A percentile compares a stretch with the other conserved stretches of the same genome.
Evolutionary conservation across 2,888 invertebrate species (phyloP).

Genomic region (Brachypalpus laphriformis): DNA sequence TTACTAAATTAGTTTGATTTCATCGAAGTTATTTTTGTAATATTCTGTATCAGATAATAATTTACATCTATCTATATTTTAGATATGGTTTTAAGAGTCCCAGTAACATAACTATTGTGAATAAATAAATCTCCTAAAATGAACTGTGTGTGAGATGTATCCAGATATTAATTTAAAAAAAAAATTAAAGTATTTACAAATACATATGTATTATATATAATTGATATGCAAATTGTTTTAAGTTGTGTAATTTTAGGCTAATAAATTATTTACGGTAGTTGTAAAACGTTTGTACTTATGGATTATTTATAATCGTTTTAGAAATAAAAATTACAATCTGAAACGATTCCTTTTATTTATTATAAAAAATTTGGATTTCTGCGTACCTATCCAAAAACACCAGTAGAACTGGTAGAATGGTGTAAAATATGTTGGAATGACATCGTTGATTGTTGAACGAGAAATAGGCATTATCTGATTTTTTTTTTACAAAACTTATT

Average conservation of each 20-base stretch:
- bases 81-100: constrained; percentile 16
- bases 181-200: constrained; percentile 46
- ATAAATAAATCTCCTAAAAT: constrained; percentile 45
- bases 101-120: constrained; percentile 51
- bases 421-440: too few relatives aligned
- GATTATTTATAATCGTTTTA: constrained; percentile 74
- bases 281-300: constrained; percentile 73
- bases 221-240: constrained; percentile 52
- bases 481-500: too few relatives aligned
- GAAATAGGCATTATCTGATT: too few relatives aligned
- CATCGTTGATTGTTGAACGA: too few relatives aligned
- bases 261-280: constrained; percentile 70
- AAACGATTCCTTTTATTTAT: constrained; percentile 12
- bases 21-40: constrained; percentile 23
- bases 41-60: constrained; percentile 54
- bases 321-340: constrained; percentile 59
- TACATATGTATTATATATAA: constrained; percentile 55
- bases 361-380: too few relatives aligned
- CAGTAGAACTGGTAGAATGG: too few relatives aligned
- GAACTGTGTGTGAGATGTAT: constrained; percentile 46
- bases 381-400: too few relatives aligned
- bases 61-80: constrained; percentile 18
- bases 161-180: constrained; percentile 42
- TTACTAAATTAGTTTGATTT: constrained; percentile 46
- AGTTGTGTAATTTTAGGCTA: constrained; percentile 70